These are phyloP conservation scores for Oscheius sp. DNA, from an alignment of 2,888 invertebrate genomes.

Conservation along the genomic window DNA sequence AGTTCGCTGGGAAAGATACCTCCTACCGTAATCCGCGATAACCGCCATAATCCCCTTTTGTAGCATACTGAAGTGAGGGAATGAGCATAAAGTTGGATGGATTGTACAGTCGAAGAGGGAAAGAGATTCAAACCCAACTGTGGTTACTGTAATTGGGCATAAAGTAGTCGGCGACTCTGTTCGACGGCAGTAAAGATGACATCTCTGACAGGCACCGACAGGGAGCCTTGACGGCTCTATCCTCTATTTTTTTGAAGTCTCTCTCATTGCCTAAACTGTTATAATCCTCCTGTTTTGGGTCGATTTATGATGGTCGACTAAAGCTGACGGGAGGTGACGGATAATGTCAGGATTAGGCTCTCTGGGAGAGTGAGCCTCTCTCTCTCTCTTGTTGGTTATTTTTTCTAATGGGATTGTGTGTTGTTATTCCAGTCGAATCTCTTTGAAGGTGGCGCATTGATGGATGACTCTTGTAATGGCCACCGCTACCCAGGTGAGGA, in stretches of 20 bases:
- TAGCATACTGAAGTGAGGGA: slow-evolving; percentile 11
- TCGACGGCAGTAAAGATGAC: slow-evolving; percentile 31
- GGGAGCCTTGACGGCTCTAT: background rate
- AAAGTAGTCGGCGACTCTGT: slow-evolving; percentile 31
- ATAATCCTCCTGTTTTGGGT: slow-evolving; percentile 6
- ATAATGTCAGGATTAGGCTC: slow-evolving; percentile 21
- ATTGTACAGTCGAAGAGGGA: background rate
- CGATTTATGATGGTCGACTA: slow-evolving; percentile 13
- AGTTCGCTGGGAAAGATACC: slow-evolving; percentile 5
- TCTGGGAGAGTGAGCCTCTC: background rate
- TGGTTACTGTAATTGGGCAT: slow-evolving; percentile 35
- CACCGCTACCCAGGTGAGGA: slow-evolving; percentile 17
- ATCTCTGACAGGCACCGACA: slow-evolving; percentile 27
- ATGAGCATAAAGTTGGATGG: slow-evolving; percentile 1
- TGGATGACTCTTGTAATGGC: slow-evolving; percentile 24
- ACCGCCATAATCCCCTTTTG: slow-evolving; percentile 15
- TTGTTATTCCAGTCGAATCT: too few relatives aligned
- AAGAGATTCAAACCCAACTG: background rate
- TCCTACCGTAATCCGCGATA: slow-evolving; percentile 12
- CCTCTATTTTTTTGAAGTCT: background rate
- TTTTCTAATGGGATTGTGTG: too few relatives aligned
- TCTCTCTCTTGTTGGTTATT: background rate
- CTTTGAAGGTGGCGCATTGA: slow-evolving; percentile 31
- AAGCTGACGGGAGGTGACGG: slow-evolving; percentile 31
- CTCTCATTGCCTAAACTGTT: slow-evolving; percentile 6